Conservation (phyloP, 2,888 invertebrate species). For the Netelia melanura region DNA sequence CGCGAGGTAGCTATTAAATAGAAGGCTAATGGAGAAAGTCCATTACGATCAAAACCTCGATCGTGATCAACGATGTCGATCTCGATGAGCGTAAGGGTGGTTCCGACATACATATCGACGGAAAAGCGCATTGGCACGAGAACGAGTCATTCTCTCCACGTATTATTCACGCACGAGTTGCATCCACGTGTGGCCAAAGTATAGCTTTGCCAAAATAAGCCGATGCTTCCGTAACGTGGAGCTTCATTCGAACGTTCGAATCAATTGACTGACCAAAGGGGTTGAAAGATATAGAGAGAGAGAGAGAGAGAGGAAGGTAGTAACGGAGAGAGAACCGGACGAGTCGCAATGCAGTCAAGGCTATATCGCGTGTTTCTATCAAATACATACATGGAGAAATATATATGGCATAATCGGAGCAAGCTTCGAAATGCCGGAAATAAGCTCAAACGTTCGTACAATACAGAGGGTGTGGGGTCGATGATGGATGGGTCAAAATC, state of each 20-base stretch:
- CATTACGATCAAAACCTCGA: neutral
- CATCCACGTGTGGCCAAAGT: constrained; percentile 47
- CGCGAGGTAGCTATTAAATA: neutral
- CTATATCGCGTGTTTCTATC: constrained; percentile 25
- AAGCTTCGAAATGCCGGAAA: constrained; percentile 45
- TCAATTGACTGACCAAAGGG: constrained; percentile 16
- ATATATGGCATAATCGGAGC: constrained; percentile 4
- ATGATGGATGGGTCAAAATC: constrained; percentile 44
- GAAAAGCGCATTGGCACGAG: too few species aligned
- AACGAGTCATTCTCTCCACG: neutral
- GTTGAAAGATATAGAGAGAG: neutral
- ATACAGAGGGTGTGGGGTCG: constrained; percentile 18
- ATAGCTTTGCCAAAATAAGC: constrained; percentile 63
- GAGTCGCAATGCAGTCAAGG: constrained; percentile 57
- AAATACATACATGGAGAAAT: constrained; percentile 7
- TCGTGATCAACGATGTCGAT: neutral
- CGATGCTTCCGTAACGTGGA: constrained; percentile 64
- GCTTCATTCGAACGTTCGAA: constrained; percentile 18
- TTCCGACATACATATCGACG: too few species aligned
- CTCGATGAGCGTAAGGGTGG: neutral
- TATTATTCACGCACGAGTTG: constrained; percentile 22
- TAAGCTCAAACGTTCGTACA: constrained; percentile 46
- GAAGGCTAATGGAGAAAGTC: neutral
- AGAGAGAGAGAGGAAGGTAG: constrained; percentile 13
- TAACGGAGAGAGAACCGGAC: constrained; percentile 41